Percentiles rank a stretch among this genome's conserved stretches.
Conservation (phyloP, 2,797 vertebrate genomes). For the Microctenopoma stevenorrisi region DNA sequence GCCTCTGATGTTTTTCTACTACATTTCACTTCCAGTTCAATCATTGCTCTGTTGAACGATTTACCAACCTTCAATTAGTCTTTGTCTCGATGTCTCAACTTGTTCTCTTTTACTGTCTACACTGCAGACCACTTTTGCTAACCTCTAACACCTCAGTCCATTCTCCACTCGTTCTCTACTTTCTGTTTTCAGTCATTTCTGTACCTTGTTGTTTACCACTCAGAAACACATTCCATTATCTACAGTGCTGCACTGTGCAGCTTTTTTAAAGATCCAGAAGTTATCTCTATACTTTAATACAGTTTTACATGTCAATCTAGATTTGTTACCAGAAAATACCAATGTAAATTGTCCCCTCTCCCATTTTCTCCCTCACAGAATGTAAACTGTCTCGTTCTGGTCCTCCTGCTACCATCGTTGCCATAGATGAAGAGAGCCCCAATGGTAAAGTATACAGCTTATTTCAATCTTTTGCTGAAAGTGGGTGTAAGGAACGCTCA, state of each 20-base stretch:
- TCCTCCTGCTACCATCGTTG: slow-evolving; percentile 96
- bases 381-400: slow-evolving; percentile 96
- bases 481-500: neutral
- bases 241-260: no score
- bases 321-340: neutral
- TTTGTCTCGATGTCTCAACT: neutral
- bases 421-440: slow-evolving; percentile 97
- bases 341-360: slow-evolving; percentile 3
- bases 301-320: neutral
- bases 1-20: slow-evolving; percentile 11
- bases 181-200: neutral
- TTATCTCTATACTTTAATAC: neutral
- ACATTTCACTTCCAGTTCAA: slow-evolving; percentile 18
- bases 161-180: neutral
- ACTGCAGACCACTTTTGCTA: no score
- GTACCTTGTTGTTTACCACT: neutral
- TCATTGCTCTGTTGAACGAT: slow-evolving; percentile 18
- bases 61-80: neutral
- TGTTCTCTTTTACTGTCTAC: neutral
- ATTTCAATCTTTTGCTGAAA: slow-evolving; percentile 15
- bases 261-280: neutral
- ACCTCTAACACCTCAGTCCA: neutral
- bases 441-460: slow-evolving; percentile 86
- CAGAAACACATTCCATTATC: no score
- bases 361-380: slow-evolving; percentile 79